Conservation (phyloP, 2,113 vertebrate species). For the Ictalurus punctatus region DNA sequence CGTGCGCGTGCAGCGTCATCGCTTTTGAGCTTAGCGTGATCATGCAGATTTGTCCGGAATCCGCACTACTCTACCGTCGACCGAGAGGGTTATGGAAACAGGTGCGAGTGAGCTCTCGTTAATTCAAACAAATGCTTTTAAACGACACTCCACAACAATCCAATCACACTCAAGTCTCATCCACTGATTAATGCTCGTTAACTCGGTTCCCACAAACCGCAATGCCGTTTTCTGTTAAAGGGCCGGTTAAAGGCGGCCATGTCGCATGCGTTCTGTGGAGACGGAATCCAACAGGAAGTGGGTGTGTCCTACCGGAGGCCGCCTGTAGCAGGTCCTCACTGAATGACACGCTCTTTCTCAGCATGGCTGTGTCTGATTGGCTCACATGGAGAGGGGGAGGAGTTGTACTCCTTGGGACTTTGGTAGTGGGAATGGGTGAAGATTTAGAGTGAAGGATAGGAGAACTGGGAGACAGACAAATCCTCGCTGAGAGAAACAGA, state of each 20-base stretch:
- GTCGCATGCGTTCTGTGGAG: conserved; percentile 30
- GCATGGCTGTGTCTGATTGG: conserved; percentile 84
- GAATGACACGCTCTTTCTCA: conserved; percentile 99
- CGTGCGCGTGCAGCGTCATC: background rate
- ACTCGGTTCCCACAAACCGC: background rate
- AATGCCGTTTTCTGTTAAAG: background rate
- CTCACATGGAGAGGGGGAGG: conserved; percentile 79
- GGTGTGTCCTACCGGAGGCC: conserved; percentile 88
- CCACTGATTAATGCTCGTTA: background rate
- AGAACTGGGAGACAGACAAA: conserved; percentile 75
- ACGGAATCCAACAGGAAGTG: conserved; percentile 58
- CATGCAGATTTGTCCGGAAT: background rate
- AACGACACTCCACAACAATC: conserved; percentile 17
- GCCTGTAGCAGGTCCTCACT: conserved; percentile 94
- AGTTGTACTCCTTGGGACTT: conserved; percentile 75
- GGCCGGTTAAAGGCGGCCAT: background rate
- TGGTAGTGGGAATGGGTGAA: conserved; percentile 83
- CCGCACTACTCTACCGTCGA: background rate
- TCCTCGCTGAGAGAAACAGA: conserved; percentile 68
- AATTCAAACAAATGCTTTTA: conserved; percentile 43
- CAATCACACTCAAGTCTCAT: background rate
- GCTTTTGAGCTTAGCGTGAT: background rate
- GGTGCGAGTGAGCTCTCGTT: conserved; percentile 35
- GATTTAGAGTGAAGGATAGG: conserved; percentile 73
- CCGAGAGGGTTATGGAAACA: background rate